Percentiles rank a stretch among this genome's conserved stretches.
Conservation (phyloP, 2,113 vertebrate genomes). For the Phylloscopus trochilus region DNA sequence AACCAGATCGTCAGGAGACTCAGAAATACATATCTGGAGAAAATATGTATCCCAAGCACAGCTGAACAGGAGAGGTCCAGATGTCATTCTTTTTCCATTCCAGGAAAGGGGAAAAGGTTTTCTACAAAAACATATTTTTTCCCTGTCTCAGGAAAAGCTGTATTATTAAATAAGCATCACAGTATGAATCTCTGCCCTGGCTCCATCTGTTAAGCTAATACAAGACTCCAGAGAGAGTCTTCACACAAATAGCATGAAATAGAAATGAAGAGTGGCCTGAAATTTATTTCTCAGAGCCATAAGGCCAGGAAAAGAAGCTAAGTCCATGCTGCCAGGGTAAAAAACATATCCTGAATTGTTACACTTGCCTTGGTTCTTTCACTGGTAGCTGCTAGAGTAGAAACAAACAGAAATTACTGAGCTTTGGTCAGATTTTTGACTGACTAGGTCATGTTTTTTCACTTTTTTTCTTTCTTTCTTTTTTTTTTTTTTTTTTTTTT, state of each 20-base stretch:
- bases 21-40: not conserved
- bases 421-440: not conserved
- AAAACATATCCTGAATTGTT: not conserved
- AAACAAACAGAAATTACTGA: not conserved
- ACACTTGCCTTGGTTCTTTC: not conserved
- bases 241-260: not conserved
- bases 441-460: not conserved
- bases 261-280: not conserved
- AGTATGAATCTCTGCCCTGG: not conserved
- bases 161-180: conserved; percentile 14
- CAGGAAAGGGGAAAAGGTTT: conserved; percentile 14
- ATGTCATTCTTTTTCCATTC: conserved; percentile 38
- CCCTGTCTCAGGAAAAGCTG: conserved; percentile 19
- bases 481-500: no score
- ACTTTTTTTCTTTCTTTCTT: no score
- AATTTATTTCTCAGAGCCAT: not conserved
- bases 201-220: conserved; percentile 39
- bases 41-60: not conserved
- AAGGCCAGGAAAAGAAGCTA: not conserved
- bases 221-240: not conserved
- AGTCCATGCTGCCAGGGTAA: not conserved
- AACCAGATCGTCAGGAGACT: not conserved
- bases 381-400: not conserved
- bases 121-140: conserved; percentile 14
- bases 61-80: conserved; percentile 21